Base-by-base conservation (phyloP, 2,888 invertebrate species). In the Dorcus parallelipipedus region DNA sequence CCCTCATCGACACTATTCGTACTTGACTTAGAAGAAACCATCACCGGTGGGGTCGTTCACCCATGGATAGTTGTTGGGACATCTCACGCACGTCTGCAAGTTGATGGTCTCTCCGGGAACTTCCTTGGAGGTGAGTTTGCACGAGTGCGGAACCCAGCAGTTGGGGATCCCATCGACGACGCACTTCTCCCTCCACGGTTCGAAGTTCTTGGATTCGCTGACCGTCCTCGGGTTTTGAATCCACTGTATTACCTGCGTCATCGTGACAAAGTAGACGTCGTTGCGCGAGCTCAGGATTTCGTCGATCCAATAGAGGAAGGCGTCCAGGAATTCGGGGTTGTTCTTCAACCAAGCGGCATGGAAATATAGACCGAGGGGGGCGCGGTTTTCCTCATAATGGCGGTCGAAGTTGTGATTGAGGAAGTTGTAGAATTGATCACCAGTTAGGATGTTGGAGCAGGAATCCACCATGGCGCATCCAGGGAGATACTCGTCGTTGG, bases 161-260 rank as follows among this genome's bases (percentile, higher is more conserved):
- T 90, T 88, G 9, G 84, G 93, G 55, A 76, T 83, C 58, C 93
- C 92, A 71, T 93, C 91, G n/a, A 93, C 92, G 49, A 86, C 83
- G 74, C 95, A 95, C 86, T 92, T 93, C 80, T 95, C 95, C 85
- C 90, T 90, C 94, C 95, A 95, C 50, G 93, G 90, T 77, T 95
- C 94, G 79, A 95, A 95, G 83, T 89, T 93, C 84, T 93, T 93
- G 52, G 90, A 89, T 77, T 94, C 93, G 56, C 86, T 83, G 67
- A 91, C 76, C 9, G 93, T 93, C 60, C 91, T 84, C 48, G 95
- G 95, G 76, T 93, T 93, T 75, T 95, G 95, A 74, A 95, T 93
- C 95, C 95, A 95, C 75, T 95, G 95, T 69, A 95, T 94, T 6
- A 94, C 94, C 78, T 93, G 93, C n/a, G 95, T 95, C 94, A 94